Base-by-base conservation (phyloP, 2,888 invertebrate genomes). In the Drosophila parthenogenetica region DNA sequence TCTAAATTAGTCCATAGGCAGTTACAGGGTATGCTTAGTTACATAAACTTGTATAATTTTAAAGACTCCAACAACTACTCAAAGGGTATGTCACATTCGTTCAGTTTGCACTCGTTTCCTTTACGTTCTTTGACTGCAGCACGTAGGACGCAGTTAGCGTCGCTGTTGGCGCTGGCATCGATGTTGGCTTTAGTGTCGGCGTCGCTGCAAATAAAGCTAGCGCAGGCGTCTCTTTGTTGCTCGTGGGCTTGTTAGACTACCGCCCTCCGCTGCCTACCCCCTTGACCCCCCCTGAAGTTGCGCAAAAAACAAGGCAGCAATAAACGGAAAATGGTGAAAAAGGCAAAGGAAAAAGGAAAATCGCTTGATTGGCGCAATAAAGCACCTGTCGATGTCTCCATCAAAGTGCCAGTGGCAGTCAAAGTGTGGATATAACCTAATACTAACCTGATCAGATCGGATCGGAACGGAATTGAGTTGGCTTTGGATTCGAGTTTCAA, bases 131-230 rank as follows among this genome's bases (percentile, higher is more conserved):
- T 39, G 54, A 14, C 50, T 59, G 66, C 39, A 53, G 29, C 54
- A 69, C 73, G 73, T 74, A 61, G 73, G 54, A 58, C 25, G 70
- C 51, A 51, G 64, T 57, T 14, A 40, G 32, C 48, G 45, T 48
- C 42, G 53, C 65, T 37, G 48, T 40, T 39, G 37, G n/a, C 35
- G 43, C 53, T 35, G 29, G 19, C 51, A 17, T 42, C 10, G 29
- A 5, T 16, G 22, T 45, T 11, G 22, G 16, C 59, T 58, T 53
- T 19, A 19, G 37, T 37, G 49, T 35, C 35, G 35, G 13, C 13
- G 13, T 35, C 13, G 29, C 43, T 22, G 50, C 49, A 32, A 42
- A n/a, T 37, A 13, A n/a, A 10, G 55, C 49, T 35, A 39, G 55
- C 13, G 69, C 17, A 37, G 39, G 40, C 53, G 50, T 51, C 43